Evolutionary conservation across 2,113 vertebrate species (phyloP), one percentile per base, ranked within the genome.

Genomic region (Spea multiplicata): DNA sequence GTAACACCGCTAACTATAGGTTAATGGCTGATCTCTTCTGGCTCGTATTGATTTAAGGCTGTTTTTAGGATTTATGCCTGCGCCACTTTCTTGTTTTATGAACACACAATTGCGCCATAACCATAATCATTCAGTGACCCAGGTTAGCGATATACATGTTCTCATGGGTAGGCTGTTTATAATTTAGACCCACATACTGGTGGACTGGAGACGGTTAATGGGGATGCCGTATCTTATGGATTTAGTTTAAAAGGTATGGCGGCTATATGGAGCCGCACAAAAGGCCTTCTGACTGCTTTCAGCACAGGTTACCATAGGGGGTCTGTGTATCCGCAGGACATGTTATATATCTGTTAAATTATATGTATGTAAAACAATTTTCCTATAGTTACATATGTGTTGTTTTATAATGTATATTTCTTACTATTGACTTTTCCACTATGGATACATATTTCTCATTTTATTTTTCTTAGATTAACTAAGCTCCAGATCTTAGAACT

Each of bases 401-500:
- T 1, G 30, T 30, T 30, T 30, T 30, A 30, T 30, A 2, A 30
- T 30, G 30, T 30, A 30, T 30, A 30, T 30, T 30, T 30, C 30
- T 30, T 30, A 30, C 30, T 30, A 30, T 30, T 30, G 30, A 30
- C 30, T 30, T 64, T 64, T 44, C 64, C 30, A 57, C 55, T 76
- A 12, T 64, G 55, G 46, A 10, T 64, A 66, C 66, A 48, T 78
- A 5, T 47, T 13, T 49, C n/a, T 70, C n/a, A 17, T 4, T 83
- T 83, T 30, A 30, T 85, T 69, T 86, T 12, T 83, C 85, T 78
- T 90, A 99, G 97, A 88, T 88, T 99, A 87, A 97, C 93, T 72
- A 99, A 97, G 89, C 93, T 99, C 68, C 97, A 97, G 88, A 98
- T 99, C 85, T 47, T 99, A 91, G 97, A 99, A 90, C 93, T 99